phyloP scores from a whole-genome alignment of 2,797 vertebrate genomes.

The Argyrosomus regius region DNA sequence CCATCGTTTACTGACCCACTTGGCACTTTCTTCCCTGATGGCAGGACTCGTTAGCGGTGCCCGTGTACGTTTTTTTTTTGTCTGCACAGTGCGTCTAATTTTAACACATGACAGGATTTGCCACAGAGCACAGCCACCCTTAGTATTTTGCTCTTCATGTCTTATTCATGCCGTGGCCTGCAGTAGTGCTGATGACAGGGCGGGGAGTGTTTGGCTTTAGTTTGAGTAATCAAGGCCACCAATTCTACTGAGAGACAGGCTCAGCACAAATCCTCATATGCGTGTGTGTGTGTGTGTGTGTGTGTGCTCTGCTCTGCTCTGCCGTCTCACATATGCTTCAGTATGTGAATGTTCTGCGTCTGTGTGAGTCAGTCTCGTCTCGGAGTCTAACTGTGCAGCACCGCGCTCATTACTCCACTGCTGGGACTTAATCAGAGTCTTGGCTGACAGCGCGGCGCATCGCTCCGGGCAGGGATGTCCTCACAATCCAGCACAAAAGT shows the following conservation, averaged over 20 bases:
- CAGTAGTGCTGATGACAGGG: slow-evolving; percentile 62
- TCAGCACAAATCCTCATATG: slow-evolving; percentile 60
- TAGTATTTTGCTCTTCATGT: slow-evolving; percentile 59
- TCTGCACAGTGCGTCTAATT: slow-evolving; percentile 62
- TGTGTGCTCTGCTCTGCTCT: slow-evolving; percentile 2
- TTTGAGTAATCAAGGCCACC: slow-evolving; percentile 64
- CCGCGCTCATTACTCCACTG: slow-evolving; percentile 56
- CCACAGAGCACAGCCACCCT: slow-evolving; percentile 49
- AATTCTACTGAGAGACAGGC: slow-evolving; percentile 60
- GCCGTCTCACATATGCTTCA: slow-evolving; percentile 42
- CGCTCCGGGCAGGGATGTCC: slow-evolving; percentile 63
- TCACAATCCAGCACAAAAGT: slow-evolving; percentile 41
- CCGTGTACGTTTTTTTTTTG: slow-evolving; percentile 19
- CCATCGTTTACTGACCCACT: slow-evolving; percentile 69
- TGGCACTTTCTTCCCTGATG: slow-evolving; percentile 56
- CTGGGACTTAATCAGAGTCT: slow-evolving; percentile 64
- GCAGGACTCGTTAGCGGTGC: slow-evolving; percentile 44
- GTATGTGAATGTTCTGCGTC: slow-evolving; percentile 35
- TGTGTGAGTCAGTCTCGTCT: slow-evolving; percentile 41
- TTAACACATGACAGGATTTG: slow-evolving; percentile 67
- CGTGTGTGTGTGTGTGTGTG: slow-evolving; percentile 19
- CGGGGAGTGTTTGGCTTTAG: slow-evolving; percentile 62
- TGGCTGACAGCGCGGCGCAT: slow-evolving; percentile 54
- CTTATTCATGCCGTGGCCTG: slow-evolving; percentile 75
- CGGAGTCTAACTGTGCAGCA: slow-evolving; percentile 25